Base-by-base conservation (phyloP, 2,888 invertebrate species). In the Papilio elwesi region DNA sequence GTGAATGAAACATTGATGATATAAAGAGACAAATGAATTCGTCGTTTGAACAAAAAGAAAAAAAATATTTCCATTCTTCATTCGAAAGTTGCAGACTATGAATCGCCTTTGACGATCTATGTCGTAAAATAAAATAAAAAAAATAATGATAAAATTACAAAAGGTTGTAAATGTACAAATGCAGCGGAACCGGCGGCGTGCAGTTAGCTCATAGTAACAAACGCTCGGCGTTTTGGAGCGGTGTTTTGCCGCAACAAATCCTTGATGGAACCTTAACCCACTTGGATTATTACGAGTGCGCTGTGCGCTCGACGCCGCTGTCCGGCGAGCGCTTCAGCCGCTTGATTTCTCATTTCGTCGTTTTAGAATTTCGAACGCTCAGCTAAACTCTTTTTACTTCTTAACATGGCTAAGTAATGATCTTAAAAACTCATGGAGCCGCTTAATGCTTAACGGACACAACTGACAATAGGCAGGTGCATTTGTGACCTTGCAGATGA, bases 221-320 rank as follows among this genome's bases (percentile, higher is more conserved):
- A 83, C 86, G 86, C 87, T 87, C 88, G 86, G 85, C 85, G 90
- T 92, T 92, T 92, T 91, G 92, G 93, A 92, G 91, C 92, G 93
- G 92, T 87, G 92, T 89, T 91, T 93, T 93, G 92, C 92, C 91
- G 93, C 93, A 93, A 93, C 87, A 93, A 93, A 93, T 92, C 93
- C 93, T 93, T 94, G 93, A 86, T 90, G 90, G 80, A 91, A 93
- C 93, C 93, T 94, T 94, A 94, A 94, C 93, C 93, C 89, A 94
- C 87, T 94, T 94, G 91, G 89, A 87, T 92, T 92, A 91, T 93
- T 92, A 92, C 93, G 88, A 90, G 87, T 86, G 86, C 89, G 86
- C 85, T 85, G 43, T 71, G 49, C 62, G 70, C 53, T 70, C 81
- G 87, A 83, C 83, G 81, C 82, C 79, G 81, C 82, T 81, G 82